Evolutionary conservation across 2,888 invertebrate species (phyloP), one percentile per base, ranked within the genome.

Genomic region (Mimachlamys varia): DNA sequence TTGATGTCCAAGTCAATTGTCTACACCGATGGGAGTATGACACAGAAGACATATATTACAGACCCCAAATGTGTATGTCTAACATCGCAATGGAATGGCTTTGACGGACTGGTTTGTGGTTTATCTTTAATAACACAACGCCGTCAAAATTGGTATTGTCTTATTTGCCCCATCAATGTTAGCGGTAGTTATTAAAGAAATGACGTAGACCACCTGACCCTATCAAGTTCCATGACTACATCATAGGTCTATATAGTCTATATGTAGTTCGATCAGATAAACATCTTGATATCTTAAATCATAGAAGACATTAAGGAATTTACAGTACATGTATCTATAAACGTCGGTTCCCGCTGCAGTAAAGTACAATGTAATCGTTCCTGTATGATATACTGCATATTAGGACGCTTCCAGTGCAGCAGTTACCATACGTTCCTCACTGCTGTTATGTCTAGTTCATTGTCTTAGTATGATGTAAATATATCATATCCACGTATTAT

Each of bases 1-100:
- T 76, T 33, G 62, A 62, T 62, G n/a, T 62, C 62, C 22, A 62
- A 62, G 62, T n/a, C 62, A 62, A 62, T 33, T 27, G 76, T 76
- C 27, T 76, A 33, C 33, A 15, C 33, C 76, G 76, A 12, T 22
- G 27, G 27, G 12, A 27, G 76, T 27, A 76, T 76, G 76, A 76
- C 76, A 76, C 13, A 76, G 27, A 76, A 76, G 33, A 76, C 76
- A 76, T 76, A 27, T 15, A 76, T 76, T 76, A 76, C 33, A 2
- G 33, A 10, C 3, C 7, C 76, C 10, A 53, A 17, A 19, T 53
- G 19, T 44, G 22, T 62, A 33, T 33, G 76, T 76, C 76, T 76
- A 76, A 33, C 76, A 27, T 33, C 27, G 22, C 76, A 76, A 76
- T 33, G 22, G 33, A 76, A 76, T 33, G 33, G 76, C 27, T 76